Percentiles rank a stretch among this genome's conserved stretches.
Evolutionary conservation across 2,113 vertebrate genomes (phyloP).

Genomic region (Ptilonorhynchus violaceus): DNA sequence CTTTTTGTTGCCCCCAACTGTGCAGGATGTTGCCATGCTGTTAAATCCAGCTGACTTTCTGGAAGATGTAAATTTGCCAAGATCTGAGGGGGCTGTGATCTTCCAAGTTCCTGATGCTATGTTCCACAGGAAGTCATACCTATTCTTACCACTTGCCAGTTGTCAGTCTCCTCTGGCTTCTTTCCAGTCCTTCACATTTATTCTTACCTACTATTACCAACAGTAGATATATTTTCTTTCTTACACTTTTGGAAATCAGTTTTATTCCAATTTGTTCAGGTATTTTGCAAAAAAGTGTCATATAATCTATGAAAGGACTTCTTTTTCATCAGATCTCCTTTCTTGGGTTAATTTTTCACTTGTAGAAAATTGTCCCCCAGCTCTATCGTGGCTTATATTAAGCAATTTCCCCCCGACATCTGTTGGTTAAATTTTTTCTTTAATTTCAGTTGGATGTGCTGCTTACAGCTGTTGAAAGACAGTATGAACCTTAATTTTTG

Average conservation of each 20-base stretch:
- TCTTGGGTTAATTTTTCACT: neutral
- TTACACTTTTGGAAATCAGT: neutral
- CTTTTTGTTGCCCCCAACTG: conserved; percentile 49
- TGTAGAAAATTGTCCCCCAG: neutral
- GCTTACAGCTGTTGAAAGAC: neutral
- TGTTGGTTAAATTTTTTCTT: neutral
- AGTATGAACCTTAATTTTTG: neutral
- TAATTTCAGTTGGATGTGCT: neutral
- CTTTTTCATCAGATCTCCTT: neutral
- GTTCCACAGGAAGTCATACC: conserved; percentile 30
- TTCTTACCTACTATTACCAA: neutral
- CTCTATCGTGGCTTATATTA: neutral
- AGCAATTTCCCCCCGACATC: neutral
- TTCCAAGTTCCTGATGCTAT: conserved; percentile 19
- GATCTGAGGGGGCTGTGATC: conserved; percentile 28
- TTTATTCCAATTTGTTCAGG: neutral
- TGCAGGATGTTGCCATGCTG: conserved; percentile 59
- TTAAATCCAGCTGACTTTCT: conserved; percentile 64
- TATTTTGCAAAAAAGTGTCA: neutral
- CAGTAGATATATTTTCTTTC: neutral
- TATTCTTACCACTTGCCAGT: conserved; percentile 2
- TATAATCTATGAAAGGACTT: neutral
- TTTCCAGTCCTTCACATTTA: conserved; percentile 36
- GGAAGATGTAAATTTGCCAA: conserved; percentile 57
- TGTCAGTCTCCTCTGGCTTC: conserved; percentile 5